phyloP scores from a whole-genome alignment of 2,888 invertebrate species.

The Ornithoptera alexandrae region DNA sequence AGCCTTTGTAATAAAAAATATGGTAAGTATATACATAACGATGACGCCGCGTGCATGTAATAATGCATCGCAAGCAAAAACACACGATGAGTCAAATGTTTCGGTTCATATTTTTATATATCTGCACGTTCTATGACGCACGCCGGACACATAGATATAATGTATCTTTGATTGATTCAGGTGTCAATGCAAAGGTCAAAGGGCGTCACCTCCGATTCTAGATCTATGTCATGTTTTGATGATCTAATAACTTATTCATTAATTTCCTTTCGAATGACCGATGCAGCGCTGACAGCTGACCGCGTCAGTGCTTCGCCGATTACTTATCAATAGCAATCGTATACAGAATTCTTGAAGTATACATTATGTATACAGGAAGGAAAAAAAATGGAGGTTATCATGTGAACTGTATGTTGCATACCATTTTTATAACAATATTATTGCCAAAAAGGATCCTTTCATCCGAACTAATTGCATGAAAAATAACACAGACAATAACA shows the following conservation, averaged over 20 bases:
- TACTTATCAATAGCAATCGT: no score
- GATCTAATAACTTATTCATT: background rate
- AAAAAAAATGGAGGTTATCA: no score
- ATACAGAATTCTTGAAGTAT: no score
- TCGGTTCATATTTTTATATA: slow-evolving; percentile 11
- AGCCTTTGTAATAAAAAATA: no score
- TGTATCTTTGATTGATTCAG: slow-evolving; percentile 21
- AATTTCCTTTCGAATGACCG: background rate
- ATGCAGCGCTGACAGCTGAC: no score
- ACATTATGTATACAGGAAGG: no score
- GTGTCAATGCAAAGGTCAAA: slow-evolving; percentile 13
- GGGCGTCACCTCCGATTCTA: slow-evolving; percentile 6
- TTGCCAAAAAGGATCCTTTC: no score
- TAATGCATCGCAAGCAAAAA: slow-evolving; percentile 18
- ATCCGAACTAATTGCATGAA: no score
- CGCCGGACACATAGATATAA: background rate
- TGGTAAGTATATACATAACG: background rate
- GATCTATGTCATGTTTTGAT: slow-evolving; percentile 1
- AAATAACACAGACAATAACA: no score
- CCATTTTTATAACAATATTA: no score
- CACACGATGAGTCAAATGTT: slow-evolving; percentile 20
- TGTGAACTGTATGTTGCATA: no score
- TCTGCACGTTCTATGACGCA: slow-evolving; percentile 20
- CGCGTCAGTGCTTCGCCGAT: no score
- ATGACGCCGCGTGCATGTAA: slow-evolving; percentile 2